Evolutionary conservation across 2,888 invertebrate species (phyloP).

Genomic region (Epinotia demarniana): DNA sequence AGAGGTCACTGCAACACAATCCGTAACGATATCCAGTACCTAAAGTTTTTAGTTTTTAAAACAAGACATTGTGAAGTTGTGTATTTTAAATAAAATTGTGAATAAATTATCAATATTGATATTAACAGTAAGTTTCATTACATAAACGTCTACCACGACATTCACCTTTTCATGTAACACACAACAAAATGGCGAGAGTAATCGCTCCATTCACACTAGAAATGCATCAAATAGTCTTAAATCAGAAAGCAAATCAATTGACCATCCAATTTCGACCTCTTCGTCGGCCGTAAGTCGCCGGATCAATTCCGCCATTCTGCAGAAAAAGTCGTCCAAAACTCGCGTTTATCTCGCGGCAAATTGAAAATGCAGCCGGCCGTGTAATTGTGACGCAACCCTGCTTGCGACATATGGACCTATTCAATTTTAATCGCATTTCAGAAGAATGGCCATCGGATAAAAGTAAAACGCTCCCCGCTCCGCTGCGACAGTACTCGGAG

Average conservation of each 20-base stretch:
- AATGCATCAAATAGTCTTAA: constrained; percentile 53
- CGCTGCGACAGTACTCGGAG: constrained; percentile 74
- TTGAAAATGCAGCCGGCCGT: constrained; percentile 83
- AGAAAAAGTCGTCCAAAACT: constrained; percentile 82
- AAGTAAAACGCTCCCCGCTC: constrained; percentile 73
- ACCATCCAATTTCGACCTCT: constrained; percentile 77
- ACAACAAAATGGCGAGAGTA: constrained; percentile 9
- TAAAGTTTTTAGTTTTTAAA: constrained; percentile 83
- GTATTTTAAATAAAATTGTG: constrained; percentile 85
- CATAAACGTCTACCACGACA: not conserved
- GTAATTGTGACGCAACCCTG: constrained; percentile 82
- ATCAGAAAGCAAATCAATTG: constrained; percentile 75
- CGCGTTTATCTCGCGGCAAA: constrained; percentile 83
- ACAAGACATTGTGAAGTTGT: constrained; percentile 83
- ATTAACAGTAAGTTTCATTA: constrained; percentile 67
- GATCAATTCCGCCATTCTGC: constrained; percentile 81
- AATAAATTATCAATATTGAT: constrained; percentile 85
- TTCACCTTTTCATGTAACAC: not conserved
- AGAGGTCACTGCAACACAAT: constrained; percentile 76
- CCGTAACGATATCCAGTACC: constrained; percentile 80
- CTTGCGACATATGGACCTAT: constrained; percentile 82
- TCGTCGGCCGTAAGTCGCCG: constrained; percentile 78
- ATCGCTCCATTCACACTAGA: constrained; percentile 6
- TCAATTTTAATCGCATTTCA: constrained; percentile 85
- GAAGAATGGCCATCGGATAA: constrained; percentile 83